Evolutionary conservation across 2,888 invertebrate species (phyloP).

Genomic region (Ypsolopha scabrella): DNA sequence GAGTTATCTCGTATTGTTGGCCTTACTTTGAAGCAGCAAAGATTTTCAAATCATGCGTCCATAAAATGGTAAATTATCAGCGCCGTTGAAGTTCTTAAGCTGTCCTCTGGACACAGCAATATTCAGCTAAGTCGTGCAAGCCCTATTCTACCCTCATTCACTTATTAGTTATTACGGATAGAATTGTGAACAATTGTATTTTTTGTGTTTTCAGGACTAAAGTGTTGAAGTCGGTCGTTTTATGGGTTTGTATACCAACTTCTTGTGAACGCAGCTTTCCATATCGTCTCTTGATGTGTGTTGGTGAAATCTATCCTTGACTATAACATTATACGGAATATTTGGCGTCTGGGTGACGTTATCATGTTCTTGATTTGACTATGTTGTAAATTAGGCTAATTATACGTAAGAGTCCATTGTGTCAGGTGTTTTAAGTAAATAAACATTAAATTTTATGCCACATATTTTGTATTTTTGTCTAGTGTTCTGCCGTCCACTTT

Average conservation of each 20-base stretch:
- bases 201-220: slow-evolving; percentile 51
- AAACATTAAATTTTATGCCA: not conserved
- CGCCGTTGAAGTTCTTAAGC: too few relatives aligned
- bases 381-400: not conserved
- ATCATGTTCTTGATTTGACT: not conserved
- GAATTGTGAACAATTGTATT: slow-evolving; percentile 17
- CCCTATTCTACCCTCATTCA: not conserved
- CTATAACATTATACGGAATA: too few relatives aligned
- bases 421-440: not conserved
- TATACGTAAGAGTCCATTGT: slow-evolving; percentile 1
- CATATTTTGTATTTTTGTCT: not conserved
- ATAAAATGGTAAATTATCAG: too few relatives aligned
- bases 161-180: not conserved
- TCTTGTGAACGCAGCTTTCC: slow-evolving; percentile 36
- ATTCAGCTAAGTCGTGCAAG: too few relatives aligned
- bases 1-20: not conserved
- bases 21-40: not conserved
- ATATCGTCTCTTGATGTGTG: slow-evolving; percentile 23
- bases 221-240: slow-evolving; percentile 40
- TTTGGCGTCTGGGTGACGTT: not conserved
- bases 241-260: slow-evolving; percentile 36
- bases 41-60: not conserved
- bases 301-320: not conserved
- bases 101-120: too few relatives aligned
- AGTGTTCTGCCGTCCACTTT: not conserved